Evolutionary conservation across 2,113 vertebrate genomes (phyloP).

Genomic region (Thinocorus orbignyianus): DNA sequence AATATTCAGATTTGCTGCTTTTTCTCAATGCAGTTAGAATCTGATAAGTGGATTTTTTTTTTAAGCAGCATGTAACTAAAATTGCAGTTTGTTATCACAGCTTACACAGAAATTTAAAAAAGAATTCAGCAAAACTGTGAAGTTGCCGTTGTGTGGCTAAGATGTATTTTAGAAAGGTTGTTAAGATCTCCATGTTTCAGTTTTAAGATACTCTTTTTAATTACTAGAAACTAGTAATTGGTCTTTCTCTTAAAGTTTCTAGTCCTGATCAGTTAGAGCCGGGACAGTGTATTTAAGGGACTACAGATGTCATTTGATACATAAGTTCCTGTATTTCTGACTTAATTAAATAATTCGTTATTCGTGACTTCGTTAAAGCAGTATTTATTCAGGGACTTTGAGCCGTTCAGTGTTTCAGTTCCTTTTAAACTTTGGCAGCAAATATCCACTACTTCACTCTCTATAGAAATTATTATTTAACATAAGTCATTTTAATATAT

Average conservation of each 20-base stretch:
- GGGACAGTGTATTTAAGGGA: neutral
- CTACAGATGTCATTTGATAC: neutral
- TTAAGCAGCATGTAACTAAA: neutral
- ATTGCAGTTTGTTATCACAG: neutral
- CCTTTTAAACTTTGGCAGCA: slow-evolving; percentile 25
- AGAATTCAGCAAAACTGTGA: neutral
- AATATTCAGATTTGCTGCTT: neutral
- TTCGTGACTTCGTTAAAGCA: slow-evolving; percentile 20
- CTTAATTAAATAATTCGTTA: slow-evolving; percentile 23
- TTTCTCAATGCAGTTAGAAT: neutral
- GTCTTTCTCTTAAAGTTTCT: neutral
- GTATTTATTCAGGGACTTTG: slow-evolving; percentile 18
- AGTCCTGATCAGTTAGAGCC: neutral
- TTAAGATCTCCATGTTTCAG: neutral
- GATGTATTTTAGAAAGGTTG: neutral
- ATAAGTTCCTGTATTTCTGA: neutral
- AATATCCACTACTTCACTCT: neutral
- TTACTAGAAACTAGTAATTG: neutral
- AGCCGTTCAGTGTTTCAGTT: neutral
- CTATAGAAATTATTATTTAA: slow-evolving; percentile 1
- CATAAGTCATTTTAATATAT: neutral
- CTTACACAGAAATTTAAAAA: neutral
- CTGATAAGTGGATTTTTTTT: neutral
- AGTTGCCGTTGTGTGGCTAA: neutral
- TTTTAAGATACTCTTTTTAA: neutral